phyloP scores from a whole-genome alignment of 2,113 vertebrate species.

The Petroica traversi region DNA sequence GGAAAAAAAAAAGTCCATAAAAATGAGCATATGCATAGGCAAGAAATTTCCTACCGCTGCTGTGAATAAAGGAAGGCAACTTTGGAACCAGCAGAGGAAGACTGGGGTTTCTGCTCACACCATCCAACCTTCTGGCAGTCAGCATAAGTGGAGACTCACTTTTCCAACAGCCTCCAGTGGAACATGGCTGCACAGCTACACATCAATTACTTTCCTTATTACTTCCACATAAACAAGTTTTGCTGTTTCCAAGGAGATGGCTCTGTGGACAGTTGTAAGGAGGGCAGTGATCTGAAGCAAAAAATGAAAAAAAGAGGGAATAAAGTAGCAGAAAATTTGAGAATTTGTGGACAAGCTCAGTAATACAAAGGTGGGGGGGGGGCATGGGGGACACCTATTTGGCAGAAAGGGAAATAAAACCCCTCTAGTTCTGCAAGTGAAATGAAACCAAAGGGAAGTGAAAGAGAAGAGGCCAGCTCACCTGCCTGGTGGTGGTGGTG shows the following conservation, averaged over 20 bases:
- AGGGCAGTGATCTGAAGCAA: neutral
- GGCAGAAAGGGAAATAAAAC: neutral
- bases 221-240: slow-evolving; percentile 17
- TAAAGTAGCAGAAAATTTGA: neutral
- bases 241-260: slow-evolving; percentile 30
- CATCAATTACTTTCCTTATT: neutral
- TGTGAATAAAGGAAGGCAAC: neutral
- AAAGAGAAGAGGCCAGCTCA: neutral
- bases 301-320: neutral
- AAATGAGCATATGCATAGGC: neutral
- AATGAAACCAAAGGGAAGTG: neutral
- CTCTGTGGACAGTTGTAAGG: neutral
- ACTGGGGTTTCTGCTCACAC: neutral
- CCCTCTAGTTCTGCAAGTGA: neutral
- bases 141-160: accelerated
- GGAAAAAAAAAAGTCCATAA: neutral
- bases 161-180: neutral
- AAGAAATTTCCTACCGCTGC: neutral
- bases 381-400: neutral
- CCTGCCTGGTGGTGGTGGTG: neutral
- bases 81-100: neutral
- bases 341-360: neutral
- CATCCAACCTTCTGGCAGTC: neutral
- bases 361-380: neutral
- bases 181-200: neutral